Evolutionary conservation across 1,140 invertebrate species (phyloP).

Genomic region (Bombus affinis): DNA sequence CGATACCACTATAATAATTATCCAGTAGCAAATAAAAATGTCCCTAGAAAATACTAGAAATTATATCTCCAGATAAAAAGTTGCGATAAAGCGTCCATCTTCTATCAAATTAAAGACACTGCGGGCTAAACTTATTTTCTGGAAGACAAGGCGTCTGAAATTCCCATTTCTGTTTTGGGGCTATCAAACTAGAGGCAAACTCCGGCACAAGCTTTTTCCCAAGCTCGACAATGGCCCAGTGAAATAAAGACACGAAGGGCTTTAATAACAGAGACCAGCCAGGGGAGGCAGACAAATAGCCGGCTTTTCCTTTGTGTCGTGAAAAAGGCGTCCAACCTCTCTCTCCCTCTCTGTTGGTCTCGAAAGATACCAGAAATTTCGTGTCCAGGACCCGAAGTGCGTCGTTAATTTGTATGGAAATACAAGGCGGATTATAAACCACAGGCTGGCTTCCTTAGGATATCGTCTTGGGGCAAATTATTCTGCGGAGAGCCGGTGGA

Average conservation of each 20-base stretch:
- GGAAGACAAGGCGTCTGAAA: not conserved
- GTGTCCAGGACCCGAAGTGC: constrained; percentile 24
- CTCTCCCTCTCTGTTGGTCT: not conserved
- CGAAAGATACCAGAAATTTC: constrained; percentile 40
- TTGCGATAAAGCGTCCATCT: not conserved
- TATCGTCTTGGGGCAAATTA: constrained; percentile 24
- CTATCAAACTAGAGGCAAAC: constrained; percentile 14
- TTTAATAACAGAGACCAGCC: constrained; percentile 26
- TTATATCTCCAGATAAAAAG: not conserved
- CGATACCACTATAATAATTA: not conserved
- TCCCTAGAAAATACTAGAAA: not conserved
- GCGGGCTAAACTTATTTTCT: not conserved
- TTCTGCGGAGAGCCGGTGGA: not conserved
- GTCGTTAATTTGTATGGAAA: constrained; percentile 62
- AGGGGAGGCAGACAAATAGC: constrained; percentile 16
- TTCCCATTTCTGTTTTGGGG: not conserved
- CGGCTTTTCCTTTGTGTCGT: constrained; percentile 28
- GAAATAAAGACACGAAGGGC: constrained; percentile 20
- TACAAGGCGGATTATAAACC: constrained; percentile 55
- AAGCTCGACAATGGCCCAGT: constrained; percentile 8
- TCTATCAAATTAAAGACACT: not conserved
- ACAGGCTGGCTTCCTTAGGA: constrained; percentile 8
- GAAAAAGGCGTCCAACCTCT: not conserved
- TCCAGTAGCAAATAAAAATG: not conserved
- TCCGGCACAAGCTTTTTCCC: constrained; percentile 8